Evolutionary conservation across 92 coral and sea anemone species (phyloP), one percentile per base, ranked within the genome.

Genomic region (Palythoa heliodiscus): DNA sequence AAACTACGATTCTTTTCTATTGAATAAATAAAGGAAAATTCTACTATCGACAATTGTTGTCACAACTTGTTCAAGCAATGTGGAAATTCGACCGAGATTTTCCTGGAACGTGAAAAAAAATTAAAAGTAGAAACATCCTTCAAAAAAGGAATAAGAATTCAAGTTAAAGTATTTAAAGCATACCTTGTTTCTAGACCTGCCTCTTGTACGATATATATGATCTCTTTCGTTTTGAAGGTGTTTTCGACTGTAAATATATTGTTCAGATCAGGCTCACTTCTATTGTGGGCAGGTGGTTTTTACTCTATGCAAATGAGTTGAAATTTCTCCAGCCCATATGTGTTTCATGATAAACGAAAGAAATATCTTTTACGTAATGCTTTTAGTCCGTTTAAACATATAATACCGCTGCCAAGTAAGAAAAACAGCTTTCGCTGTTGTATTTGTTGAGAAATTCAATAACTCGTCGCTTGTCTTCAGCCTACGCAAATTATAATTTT

Each of bases 401-500:
- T 25, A 20, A 6, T 16, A 37, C 40, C 47, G 40, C 63, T 47
- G 9, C 58, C 48, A 19, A 5, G 68, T 20, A 24, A 69, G n/a
- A 69, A 66, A n/a, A 64, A 43, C 60, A 11, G 11, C 10, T 17
- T 5, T 25, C 37, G 54, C 13, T 17, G 11, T 14, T 23, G 24
- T 40, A 13, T 63, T 7, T 40, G 14, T 24, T 3, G 17, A 63
- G 29, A 77, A 78, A 63, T 61, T 78, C 63, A 48, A 20, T 63
- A 43, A 80, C 15, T 63, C 40, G 40, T 24, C 40, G 25, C 63
- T 78, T 78, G 52, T 40, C 52, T 17, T 19, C 73, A 14, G 39
- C 84, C 84, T 80, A 80, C 84, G 84, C 74, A 80, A 43, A 22
- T 79, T 80, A 22, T 40, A n/a, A 64, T 43, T 80, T 79, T 67